phyloP scores from a whole-genome alignment of 2,888 invertebrate genomes.

The Tetramorium bicarinatum region DNA sequence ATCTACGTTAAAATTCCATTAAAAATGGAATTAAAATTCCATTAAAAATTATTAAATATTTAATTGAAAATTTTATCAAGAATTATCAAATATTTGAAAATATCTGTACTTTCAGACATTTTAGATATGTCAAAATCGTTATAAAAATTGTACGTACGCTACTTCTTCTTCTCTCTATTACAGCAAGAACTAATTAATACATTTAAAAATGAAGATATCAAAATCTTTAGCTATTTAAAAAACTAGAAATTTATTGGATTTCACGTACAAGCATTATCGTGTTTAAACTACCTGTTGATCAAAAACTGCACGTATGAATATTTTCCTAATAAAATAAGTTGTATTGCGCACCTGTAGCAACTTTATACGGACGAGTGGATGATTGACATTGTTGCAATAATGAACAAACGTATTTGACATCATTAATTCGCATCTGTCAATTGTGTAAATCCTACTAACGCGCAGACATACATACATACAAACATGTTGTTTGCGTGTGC shows the following conservation, averaged over 20 bases:
- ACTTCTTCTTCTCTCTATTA: not conserved
- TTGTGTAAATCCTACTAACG: not conserved
- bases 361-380: not conserved
- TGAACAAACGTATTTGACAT: slow-evolving; percentile 11
- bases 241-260: slow-evolving; percentile 23
- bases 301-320: slow-evolving; percentile 17
- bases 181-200: not conserved
- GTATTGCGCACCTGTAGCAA: slow-evolving; percentile 7
- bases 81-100: not conserved
- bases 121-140: not conserved
- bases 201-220: not conserved
- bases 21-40: too few relatives aligned
- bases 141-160: not conserved
- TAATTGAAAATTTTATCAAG: not conserved
- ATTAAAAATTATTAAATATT: not conserved
- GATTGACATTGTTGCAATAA: slow-evolving; percentile 22
- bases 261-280: not conserved
- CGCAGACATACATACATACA: not conserved
- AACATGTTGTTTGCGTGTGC: not conserved
- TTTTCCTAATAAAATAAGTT: slow-evolving; percentile 40
- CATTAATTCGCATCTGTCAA: slow-evolving; percentile 27
- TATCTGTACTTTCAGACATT: not conserved
- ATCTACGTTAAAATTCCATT: not conserved
- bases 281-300: slow-evolving; percentile 35
- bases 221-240: not conserved